Conservation (phyloP, 1,140 invertebrate genomes). For the Lepeophtheirus salmonis region DNA sequence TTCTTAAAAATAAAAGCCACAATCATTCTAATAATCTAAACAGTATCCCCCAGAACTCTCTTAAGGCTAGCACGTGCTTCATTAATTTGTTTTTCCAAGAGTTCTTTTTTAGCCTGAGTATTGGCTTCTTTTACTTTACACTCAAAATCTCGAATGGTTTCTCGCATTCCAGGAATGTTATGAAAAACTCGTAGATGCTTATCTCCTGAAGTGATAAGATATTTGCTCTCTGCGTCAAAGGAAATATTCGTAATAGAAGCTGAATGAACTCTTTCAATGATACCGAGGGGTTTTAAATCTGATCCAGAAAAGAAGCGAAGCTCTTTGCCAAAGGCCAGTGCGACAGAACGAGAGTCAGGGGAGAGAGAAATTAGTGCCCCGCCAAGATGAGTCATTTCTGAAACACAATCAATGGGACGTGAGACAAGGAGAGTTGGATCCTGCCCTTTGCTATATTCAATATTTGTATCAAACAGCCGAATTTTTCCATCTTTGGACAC, state of each 20-base stretch:
- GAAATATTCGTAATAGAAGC: slow-evolving; percentile 42
- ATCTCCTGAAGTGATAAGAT: slow-evolving; percentile 52
- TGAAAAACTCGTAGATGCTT: slow-evolving; percentile 54
- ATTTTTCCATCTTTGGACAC: slow-evolving; percentile 69
- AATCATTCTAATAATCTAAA: too few species aligned
- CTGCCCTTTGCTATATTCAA: slow-evolving; percentile 26
- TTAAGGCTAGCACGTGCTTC: slow-evolving; percentile 39
- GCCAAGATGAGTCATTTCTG: slow-evolving; percentile 33
- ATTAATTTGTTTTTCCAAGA: slow-evolving; percentile 45
- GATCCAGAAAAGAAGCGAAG: slow-evolving; percentile 49
- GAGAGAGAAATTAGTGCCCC: too few species aligned
- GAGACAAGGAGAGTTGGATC: slow-evolving; percentile 22
- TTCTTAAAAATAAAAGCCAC: too few species aligned
- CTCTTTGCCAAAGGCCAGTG: slow-evolving; percentile 39
- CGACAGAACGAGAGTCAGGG: slow-evolving; percentile 51
- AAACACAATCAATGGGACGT: not conserved
- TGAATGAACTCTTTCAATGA: slow-evolving; percentile 40
- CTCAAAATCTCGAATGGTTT: slow-evolving; percentile 41
- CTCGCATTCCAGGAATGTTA: slow-evolving; percentile 55
- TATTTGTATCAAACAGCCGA: slow-evolving; percentile 38
- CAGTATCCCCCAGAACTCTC: too few species aligned
- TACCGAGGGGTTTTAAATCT: slow-evolving; percentile 40
- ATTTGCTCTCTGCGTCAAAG: slow-evolving; percentile 52
- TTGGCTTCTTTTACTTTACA: slow-evolving; percentile 40
- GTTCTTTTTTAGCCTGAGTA: slow-evolving; percentile 42